These are phyloP conservation scores for Aptenodytes forsteri DNA, from an alignment of 2,113 vertebrate genomes.

Conservation along the genomic window DNA sequence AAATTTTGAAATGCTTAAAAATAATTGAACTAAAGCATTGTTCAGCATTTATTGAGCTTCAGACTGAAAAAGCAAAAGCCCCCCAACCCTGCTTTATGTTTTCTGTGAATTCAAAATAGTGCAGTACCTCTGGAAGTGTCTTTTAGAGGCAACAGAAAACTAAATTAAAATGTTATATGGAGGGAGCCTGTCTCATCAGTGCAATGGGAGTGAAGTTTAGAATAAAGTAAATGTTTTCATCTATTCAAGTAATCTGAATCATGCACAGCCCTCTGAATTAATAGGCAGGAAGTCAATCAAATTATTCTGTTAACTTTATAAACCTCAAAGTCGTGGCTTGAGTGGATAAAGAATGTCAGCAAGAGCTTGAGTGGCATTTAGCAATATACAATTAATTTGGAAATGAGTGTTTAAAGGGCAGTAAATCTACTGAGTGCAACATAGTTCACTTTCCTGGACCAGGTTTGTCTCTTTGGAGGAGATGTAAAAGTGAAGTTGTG, in stretches of 20 bases:
- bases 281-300: constrained; percentile 65
- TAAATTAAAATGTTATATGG: neutral
- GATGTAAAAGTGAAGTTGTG: neutral
- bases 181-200: neutral
- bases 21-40: constrained; percentile 51
- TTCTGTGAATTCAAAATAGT: constrained; percentile 3
- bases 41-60: constrained; percentile 44
- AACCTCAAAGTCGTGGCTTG: constrained; percentile 9
- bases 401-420: constrained; percentile 12
- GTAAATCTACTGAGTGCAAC: neutral
- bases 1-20: constrained; percentile 57
- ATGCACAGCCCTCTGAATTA: constrained; percentile 46
- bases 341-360: constrained; percentile 52
- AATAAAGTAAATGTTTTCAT: constrained; percentile 45
- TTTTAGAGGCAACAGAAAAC: constrained; percentile 8
- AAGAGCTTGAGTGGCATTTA: constrained; percentile 20
- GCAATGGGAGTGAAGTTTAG: constrained; percentile 26
- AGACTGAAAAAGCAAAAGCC: neutral
- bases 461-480: neutral
- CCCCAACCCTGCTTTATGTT: neutral
- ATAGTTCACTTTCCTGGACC: neutral
- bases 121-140: neutral
- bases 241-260: constrained; percentile 60
- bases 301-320: constrained; percentile 56
- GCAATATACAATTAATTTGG: constrained; percentile 39